Base-by-base conservation (phyloP, 2,888 invertebrate species). In the Volucella bombylans region DNA sequence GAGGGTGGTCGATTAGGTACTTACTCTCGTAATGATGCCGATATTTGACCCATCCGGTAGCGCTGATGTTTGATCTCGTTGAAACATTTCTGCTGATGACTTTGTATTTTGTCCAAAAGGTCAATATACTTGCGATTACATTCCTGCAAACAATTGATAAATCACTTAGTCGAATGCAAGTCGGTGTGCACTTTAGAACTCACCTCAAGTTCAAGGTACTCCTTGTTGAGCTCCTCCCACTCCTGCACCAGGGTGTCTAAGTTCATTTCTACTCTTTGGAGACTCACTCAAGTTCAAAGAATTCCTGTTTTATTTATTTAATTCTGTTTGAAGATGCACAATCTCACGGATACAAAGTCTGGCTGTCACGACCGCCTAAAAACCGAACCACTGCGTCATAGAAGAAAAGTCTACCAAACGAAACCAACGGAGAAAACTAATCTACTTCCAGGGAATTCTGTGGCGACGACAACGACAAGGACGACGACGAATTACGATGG, bases 11-110 rank as follows among this genome's bases (percentile, higher is more conserved):
- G 31, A 0, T 31, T 6, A 6, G 47, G 57, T 78, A 92, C 95
- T 94, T 93, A 98, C 98, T 94, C 95, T 93, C 95, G 95, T 71
- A 98, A 90, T 67, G 95, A 94, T 88, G 95, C 95, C 43, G 93
- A 93, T 89, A 99, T 96, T 90, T 96, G 94, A 50, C 95, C 94
- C 93, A 98, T 94, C 85, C 98, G 94, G 92, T 99, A 98, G 88
- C 96, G 94, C 91, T 99, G 98, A 92, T 99, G 98, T 87, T 94
- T 94, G 87, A 99, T 94, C 89, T 97, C 97, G 90, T 96, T 96
- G 88, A 96, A 93, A 92, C 98, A 98, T 94, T 96, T 94, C 89
- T 95, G 95, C 91, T 98, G 98, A 55, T 96, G 93, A 87, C 95
- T 94, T 64, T 95, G 94, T 43, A 98, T 93, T 91, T 97, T 96